A percentile compares a stretch with the other conserved stretches of the same genome.
Evolutionary conservation across 2,113 vertebrate genomes (phyloP).

Genomic region (Odontesthes bonariensis): DNA sequence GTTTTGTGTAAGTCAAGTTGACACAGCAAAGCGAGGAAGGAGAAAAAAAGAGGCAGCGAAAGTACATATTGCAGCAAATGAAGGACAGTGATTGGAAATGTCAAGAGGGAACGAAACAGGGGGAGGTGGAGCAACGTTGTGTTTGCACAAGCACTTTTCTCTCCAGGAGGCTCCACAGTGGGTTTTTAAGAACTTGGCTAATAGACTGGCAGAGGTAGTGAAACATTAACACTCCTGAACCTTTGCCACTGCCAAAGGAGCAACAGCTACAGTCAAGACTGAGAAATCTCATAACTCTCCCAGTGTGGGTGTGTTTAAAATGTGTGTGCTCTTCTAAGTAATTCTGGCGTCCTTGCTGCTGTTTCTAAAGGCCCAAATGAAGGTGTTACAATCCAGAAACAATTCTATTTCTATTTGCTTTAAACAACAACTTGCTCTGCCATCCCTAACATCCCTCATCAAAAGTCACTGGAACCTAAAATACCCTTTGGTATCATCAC

Average conservation of each 20-base stretch:
- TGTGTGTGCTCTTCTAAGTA: slow-evolving; percentile 3
- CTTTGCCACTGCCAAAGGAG: slow-evolving; percentile 60
- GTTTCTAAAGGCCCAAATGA: background rate
- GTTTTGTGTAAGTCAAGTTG: slow-evolving; percentile 41
- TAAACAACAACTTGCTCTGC: background rate
- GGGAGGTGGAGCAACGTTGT: slow-evolving; percentile 30
- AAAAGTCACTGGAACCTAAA: slow-evolving; percentile 2
- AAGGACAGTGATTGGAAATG: slow-evolving; percentile 57
- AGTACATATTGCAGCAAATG: slow-evolving; percentile 53
- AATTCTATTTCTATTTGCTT: slow-evolving; percentile 22
- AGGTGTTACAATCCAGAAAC: slow-evolving; percentile 25
- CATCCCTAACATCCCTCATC: slow-evolving; percentile 29
- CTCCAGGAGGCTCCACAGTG: slow-evolving; percentile 41
- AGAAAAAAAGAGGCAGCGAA: slow-evolving; percentile 44
- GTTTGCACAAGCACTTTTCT: slow-evolving; percentile 64
- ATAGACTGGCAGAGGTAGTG: slow-evolving; percentile 42
- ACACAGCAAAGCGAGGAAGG: slow-evolving; percentile 39
- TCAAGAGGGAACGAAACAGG: slow-evolving; percentile 28
- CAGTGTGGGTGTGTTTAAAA: slow-evolving; percentile 13
- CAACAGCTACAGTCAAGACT: slow-evolving; percentile 40
- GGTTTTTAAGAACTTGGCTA: slow-evolving; percentile 65
- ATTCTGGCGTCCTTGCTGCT: background rate
- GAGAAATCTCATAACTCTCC: slow-evolving; percentile 9
- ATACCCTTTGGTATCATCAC: slow-evolving; percentile 40
- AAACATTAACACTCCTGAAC: slow-evolving; percentile 69